phyloP scores from a whole-genome alignment of 2,113 vertebrate genomes.

The Coryphaenoides rupestris region DNA sequence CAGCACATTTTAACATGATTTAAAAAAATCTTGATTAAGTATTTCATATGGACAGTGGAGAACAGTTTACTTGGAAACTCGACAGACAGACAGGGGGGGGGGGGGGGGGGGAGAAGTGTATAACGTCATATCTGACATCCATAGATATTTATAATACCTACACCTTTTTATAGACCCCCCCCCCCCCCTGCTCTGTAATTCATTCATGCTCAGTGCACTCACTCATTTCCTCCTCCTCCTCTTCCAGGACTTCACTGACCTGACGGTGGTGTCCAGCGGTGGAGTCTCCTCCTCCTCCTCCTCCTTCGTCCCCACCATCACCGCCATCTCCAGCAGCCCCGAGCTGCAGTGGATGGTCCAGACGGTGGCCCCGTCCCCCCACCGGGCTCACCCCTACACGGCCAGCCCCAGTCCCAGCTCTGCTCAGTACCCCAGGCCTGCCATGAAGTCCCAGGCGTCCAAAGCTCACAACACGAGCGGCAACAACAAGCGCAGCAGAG shows the following conservation, averaged over 20 bases:
- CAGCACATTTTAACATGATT: too few species aligned
- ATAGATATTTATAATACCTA: conserved; percentile 81
- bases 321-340: conserved; percentile 83
- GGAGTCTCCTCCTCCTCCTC: too few species aligned
- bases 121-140: conserved; percentile 85
- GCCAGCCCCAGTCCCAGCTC: conserved; percentile 60
- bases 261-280: conserved; percentile 79
- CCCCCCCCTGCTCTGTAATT: conserved; percentile 14
- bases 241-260: conserved; percentile 87
- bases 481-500: conserved; percentile 78
- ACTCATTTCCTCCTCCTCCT: conserved; percentile 30
- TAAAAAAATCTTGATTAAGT: background rate
- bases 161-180: conserved; percentile 37
- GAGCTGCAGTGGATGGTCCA: conserved; percentile 94
- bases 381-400: conserved; percentile 80
- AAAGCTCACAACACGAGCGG: conserved; percentile 73
- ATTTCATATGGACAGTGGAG: conserved; percentile 16
- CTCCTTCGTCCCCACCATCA: conserved; percentile 89
- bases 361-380: conserved; percentile 84
- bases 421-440: conserved; percentile 69
- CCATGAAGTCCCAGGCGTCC: conserved; percentile 71
- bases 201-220: conserved; percentile 28
- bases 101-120: conserved; percentile 9
- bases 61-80: conserved; percentile 80
- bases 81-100: conserved; percentile 75